A percentile compares a stretch with the other conserved stretches of the same genome.
Conservation (phyloP, 1,140 invertebrate genomes). For the Trichoplusia ni region DNA sequence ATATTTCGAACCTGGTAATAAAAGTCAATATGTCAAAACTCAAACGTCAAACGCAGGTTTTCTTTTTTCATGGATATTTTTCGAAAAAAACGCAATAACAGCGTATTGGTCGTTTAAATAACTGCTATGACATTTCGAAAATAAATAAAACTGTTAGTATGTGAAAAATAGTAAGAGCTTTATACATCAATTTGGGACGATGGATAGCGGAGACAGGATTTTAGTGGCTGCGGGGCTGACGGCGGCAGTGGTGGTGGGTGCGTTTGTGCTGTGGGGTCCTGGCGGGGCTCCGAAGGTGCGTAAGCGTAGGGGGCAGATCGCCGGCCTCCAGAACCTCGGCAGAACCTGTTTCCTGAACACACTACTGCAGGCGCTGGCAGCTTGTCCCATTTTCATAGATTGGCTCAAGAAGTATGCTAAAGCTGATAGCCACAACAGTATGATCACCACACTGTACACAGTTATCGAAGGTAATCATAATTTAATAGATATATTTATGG, state of each 20-base stretch:
- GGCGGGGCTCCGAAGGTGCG: slow-evolving; percentile 81
- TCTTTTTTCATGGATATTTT: slow-evolving; percentile 27
- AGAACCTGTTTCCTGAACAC: slow-evolving; percentile 94
- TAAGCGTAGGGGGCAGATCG: slow-evolving; percentile 85
- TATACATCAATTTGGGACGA: slow-evolving; percentile 51
- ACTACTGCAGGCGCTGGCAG: slow-evolving; percentile 90
- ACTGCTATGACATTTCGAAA: not conserved
- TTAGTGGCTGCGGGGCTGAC: slow-evolving; percentile 88
- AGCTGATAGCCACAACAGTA: slow-evolving; percentile 82
- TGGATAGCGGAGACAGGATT: slow-evolving; percentile 86
- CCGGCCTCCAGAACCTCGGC: slow-evolving; percentile 92
- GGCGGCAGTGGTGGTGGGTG: slow-evolving; percentile 88
- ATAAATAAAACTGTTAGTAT: slow-evolving; percentile 40
- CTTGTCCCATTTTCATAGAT: slow-evolving; percentile 89
- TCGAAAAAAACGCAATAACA: slow-evolving; percentile 30
- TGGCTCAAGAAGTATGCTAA: slow-evolving; percentile 88
- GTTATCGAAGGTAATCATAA: slow-evolving; percentile 85
- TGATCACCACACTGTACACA: slow-evolving; percentile 84
- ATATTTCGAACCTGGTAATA: not conserved
- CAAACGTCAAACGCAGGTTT: slow-evolving; percentile 16
- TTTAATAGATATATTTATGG: no score
- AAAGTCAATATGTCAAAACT: slow-evolving; percentile 4
- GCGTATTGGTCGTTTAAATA: slow-evolving; percentile 8
- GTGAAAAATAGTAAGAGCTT: slow-evolving; percentile 35
- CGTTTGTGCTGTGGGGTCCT: slow-evolving; percentile 91